These are phyloP conservation scores for Promerops cafer DNA, from an alignment of 2,113 vertebrate genomes.

Conservation along the genomic window DNA sequence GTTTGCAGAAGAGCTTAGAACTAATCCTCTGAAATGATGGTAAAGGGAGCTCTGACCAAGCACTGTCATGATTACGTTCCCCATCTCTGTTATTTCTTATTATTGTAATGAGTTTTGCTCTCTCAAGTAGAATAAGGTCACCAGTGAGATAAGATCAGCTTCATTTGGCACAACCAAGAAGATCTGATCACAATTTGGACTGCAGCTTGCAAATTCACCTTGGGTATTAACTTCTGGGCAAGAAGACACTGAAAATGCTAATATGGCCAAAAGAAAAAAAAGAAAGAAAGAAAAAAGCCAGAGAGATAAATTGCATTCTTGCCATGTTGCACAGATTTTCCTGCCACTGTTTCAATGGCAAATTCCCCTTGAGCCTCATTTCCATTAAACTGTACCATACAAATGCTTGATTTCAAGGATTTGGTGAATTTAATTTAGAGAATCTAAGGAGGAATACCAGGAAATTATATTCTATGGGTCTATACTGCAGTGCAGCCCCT, in stretches of 20 bases:
- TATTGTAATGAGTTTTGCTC: conserved; percentile 64
- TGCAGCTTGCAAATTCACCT: conserved; percentile 63
- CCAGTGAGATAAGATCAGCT: conserved; percentile 70
- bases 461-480: background rate
- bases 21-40: conserved; percentile 54
- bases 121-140: conserved; percentile 68
- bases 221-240: conserved; percentile 52
- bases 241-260: conserved; percentile 40
- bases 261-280: background rate
- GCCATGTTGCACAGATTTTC: background rate
- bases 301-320: background rate
- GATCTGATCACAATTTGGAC: conserved; percentile 63
- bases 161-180: conserved; percentile 60
- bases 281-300: background rate
- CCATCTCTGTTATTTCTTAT: conserved; percentile 61
- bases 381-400: background rate
- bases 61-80: background rate
- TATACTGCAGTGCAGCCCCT: background rate
- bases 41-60: conserved; percentile 55
- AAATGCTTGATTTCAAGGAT: background rate
- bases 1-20: conserved; percentile 39
- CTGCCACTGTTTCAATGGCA: background rate
- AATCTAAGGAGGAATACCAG: background rate
- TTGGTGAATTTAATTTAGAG: background rate
- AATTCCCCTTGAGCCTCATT: background rate